phyloP scores from a whole-genome alignment of 2,888 invertebrate genomes.

The Neoascia interrupta region DNA sequence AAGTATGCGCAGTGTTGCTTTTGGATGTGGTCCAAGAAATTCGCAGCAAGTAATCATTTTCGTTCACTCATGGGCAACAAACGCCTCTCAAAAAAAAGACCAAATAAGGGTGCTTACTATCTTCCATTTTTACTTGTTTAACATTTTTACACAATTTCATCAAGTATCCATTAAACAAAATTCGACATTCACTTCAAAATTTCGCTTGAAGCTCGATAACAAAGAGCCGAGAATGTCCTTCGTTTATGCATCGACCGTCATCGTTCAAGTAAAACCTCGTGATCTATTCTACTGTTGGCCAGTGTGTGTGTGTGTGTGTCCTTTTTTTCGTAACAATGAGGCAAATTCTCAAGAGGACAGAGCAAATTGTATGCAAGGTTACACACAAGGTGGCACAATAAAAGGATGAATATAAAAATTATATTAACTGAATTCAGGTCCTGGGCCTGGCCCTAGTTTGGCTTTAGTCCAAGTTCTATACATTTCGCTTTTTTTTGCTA shows the following conservation, averaged over 20 bases:
- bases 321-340: slow-evolving; percentile 45
- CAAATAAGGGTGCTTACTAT: no score
- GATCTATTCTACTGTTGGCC: slow-evolving; percentile 35
- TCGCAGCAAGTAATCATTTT: slow-evolving; percentile 43
- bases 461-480: slow-evolving; percentile 55
- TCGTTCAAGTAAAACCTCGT: slow-evolving; percentile 54
- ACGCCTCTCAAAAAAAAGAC: no score
- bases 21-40: slow-evolving; percentile 50
- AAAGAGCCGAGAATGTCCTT: slow-evolving; percentile 36
- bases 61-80: no score
- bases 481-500: no score
- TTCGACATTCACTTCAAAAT: slow-evolving; percentile 44
- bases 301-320: slow-evolving; percentile 28
- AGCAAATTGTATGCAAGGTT: slow-evolving; percentile 55
- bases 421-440: slow-evolving; percentile 61
- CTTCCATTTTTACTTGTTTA: no score
- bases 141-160: no score
- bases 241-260: slow-evolving; percentile 36
- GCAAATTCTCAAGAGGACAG: slow-evolving; percentile 45
- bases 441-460: slow-evolving; percentile 54
- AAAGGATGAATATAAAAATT: slow-evolving; percentile 47
- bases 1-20: slow-evolving; percentile 67
- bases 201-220: slow-evolving; percentile 35
- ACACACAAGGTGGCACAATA: slow-evolving; percentile 3
- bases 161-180: slow-evolving; percentile 16